Percentiles rank a stretch among this genome's conserved stretches.
Evolutionary conservation across 1,140 invertebrate genomes (phyloP).

Genomic region (Pararge aegeria): DNA sequence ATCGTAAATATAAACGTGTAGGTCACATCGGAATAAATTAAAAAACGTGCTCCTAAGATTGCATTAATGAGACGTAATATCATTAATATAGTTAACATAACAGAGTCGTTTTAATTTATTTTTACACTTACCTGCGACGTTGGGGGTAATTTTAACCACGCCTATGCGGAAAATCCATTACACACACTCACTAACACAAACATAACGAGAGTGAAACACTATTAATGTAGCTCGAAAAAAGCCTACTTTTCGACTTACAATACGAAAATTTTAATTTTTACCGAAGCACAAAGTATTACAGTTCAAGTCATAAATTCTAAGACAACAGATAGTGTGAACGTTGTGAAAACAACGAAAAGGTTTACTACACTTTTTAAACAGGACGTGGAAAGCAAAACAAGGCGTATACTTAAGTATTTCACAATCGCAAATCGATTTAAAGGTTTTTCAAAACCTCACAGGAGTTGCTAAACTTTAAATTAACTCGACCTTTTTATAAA

Average conservation of each 20-base stretch:
- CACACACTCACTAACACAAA: slow-evolving; percentile 16
- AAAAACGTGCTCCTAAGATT: too few relatives aligned
- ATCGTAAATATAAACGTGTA: too few relatives aligned
- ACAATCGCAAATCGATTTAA: slow-evolving; percentile 4
- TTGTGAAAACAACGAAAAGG: slow-evolving; percentile 22
- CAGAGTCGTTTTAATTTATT: slow-evolving; percentile 1
- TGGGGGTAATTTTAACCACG: slow-evolving; percentile 37
- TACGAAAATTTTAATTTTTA: neutral
- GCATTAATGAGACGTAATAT: neutral
- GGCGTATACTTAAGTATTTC: slow-evolving; percentile 11
- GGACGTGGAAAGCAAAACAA: slow-evolving; percentile 33
- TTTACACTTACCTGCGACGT: slow-evolving; percentile 46
- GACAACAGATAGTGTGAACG: neutral
- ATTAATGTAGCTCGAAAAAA: slow-evolving; percentile 10
- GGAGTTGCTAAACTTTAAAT: neutral
- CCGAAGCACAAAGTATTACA: neutral
- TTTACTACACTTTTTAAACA: slow-evolving; percentile 26
- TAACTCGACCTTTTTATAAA: slow-evolving; percentile 4
- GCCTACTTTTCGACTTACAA: neutral
- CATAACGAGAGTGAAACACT: slow-evolving; percentile 9
- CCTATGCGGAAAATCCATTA: slow-evolving; percentile 40
- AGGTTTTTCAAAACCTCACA: neutral
- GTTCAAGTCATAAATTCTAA: neutral
- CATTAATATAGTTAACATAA: neutral
- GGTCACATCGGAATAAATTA: too few relatives aligned